phyloP scores from a whole-genome alignment of 2,888 invertebrate genomes.

The Xestia rhomboidea region DNA sequence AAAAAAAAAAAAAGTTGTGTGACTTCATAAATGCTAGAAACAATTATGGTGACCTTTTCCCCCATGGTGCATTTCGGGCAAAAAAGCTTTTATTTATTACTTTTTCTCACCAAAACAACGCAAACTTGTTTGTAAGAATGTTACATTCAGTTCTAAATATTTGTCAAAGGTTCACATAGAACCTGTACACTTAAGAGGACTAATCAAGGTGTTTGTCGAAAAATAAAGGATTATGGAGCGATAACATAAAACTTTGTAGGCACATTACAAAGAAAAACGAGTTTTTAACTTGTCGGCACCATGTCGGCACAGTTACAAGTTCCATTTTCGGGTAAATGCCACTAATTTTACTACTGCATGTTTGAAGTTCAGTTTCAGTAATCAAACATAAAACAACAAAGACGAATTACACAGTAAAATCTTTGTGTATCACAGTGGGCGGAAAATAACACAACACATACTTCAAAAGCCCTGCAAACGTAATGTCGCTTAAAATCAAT shows the following conservation, averaged over 20 bases:
- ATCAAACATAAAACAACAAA: constrained; percentile 45
- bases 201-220: constrained; percentile 43
- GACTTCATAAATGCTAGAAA: background rate
- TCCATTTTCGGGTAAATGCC: constrained; percentile 15
- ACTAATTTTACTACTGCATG: constrained; percentile 16
- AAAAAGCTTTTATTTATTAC: background rate
- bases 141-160: constrained; percentile 23
- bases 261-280: constrained; percentile 21
- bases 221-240: constrained; percentile 41
- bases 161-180: constrained; percentile 23
- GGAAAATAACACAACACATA: constrained; percentile 51
- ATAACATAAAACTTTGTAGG: constrained; percentile 12
- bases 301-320: constrained; percentile 9
- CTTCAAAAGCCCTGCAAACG: constrained; percentile 54
- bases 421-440: constrained; percentile 61
- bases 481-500: constrained; percentile 64
- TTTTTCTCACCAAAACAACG: background rate
- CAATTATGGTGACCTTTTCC: too few species aligned
- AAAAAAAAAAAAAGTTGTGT: background rate
- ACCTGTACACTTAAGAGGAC: constrained; percentile 17
- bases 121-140: constrained; percentile 19
- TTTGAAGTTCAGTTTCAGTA: constrained; percentile 33
- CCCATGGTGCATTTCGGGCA: background rate
- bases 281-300: constrained; percentile 6
- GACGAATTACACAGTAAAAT: constrained; percentile 34